phyloP scores from a whole-genome alignment of 1,140 invertebrate genomes.

The Pseudachorutes palmiensis region DNA sequence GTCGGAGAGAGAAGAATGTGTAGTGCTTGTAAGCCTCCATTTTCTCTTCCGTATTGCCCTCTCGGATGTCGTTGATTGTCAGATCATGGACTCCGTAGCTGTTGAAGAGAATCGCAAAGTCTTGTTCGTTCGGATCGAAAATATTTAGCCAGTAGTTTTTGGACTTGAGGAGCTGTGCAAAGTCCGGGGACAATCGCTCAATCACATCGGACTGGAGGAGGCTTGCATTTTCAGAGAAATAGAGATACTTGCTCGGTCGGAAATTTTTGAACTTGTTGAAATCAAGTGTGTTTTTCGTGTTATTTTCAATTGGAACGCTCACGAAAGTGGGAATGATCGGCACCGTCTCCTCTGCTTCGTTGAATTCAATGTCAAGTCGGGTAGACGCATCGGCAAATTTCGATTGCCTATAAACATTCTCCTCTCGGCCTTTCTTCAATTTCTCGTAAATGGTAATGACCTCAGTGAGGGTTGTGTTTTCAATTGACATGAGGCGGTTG shows the following conservation, averaged over 20 bases:
- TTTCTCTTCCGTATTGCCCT: slow-evolving; percentile 19
- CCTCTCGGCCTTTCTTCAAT: slow-evolving; percentile 11
- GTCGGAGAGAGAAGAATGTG: slow-evolving; percentile 11
- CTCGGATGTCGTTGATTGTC: slow-evolving; percentile 13
- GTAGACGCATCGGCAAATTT: slow-evolving; percentile 7
- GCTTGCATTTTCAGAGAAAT: slow-evolving; percentile 8
- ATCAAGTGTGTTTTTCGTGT: not conserved
- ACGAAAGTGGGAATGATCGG: slow-evolving; percentile 9
- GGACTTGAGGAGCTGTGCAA: slow-evolving; percentile 13
- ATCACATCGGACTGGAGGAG: slow-evolving; percentile 9
- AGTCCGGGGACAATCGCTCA: not conserved
- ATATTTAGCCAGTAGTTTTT: slow-evolving; percentile 17
- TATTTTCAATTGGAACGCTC: not conserved
- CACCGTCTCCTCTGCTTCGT: slow-evolving; percentile 8
- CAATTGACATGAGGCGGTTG: slow-evolving; percentile 12
- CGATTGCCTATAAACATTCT: not conserved
- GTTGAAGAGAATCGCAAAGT: slow-evolving; percentile 9
- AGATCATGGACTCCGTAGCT: slow-evolving; percentile 14
- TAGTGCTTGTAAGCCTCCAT: slow-evolving; percentile 20
- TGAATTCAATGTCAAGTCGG: not conserved
- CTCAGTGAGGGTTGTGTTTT: slow-evolving; percentile 12
- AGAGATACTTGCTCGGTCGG: slow-evolving; percentile 5
- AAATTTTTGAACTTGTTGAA: slow-evolving; percentile 15
- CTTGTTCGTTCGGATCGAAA: slow-evolving; percentile 9
- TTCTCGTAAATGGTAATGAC: slow-evolving; percentile 20